Evolutionary conservation across 2,797 vertebrate genomes (phyloP).

Genomic region (Cirrhinus molitorella): DNA sequence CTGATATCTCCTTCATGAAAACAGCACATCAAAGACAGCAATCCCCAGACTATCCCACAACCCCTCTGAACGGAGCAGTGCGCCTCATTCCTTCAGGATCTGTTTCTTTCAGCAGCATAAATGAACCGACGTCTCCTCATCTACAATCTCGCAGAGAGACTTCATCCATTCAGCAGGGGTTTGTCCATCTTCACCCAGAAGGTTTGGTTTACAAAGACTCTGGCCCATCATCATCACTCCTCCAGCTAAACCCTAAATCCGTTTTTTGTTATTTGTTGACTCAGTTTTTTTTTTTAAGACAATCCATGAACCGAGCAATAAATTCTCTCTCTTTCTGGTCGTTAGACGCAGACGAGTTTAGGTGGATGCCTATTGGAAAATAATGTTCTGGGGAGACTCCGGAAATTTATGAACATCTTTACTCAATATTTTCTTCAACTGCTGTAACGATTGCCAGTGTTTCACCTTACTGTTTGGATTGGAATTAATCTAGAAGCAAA

Average conservation of each 20-base stretch:
- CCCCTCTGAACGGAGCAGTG: slow-evolving; percentile 37
- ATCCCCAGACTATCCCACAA: slow-evolving; percentile 56
- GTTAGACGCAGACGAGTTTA: neutral
- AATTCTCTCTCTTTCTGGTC: neutral
- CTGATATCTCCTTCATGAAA: slow-evolving; percentile 39
- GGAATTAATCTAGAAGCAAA: neutral
- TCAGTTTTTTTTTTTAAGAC: neutral
- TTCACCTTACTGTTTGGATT: slow-evolving; percentile 7
- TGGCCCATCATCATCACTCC: neutral
- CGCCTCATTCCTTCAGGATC: slow-evolving; percentile 57
- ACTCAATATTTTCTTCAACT: slow-evolving; percentile 7
- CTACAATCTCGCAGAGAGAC: slow-evolving; percentile 38
- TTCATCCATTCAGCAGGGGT: slow-evolving; percentile 37
- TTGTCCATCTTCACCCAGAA: slow-evolving; percentile 38
- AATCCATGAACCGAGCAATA: neutral
- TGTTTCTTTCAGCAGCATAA: slow-evolving; percentile 50
- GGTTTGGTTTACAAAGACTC: slow-evolving; percentile 17
- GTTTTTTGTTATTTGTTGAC: slow-evolving; percentile 42
- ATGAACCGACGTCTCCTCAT: slow-evolving; percentile 42
- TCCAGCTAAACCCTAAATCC: slow-evolving; percentile 16
- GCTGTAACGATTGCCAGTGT: neutral
- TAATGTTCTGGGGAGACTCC: neutral
- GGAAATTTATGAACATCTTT: neutral
- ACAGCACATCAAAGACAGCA: slow-evolving; percentile 37
- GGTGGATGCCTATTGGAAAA: neutral